These are phyloP conservation scores for Cnemophilus loriae DNA, from an alignment of 2,113 vertebrate genomes.

Conservation along the genomic window DNA sequence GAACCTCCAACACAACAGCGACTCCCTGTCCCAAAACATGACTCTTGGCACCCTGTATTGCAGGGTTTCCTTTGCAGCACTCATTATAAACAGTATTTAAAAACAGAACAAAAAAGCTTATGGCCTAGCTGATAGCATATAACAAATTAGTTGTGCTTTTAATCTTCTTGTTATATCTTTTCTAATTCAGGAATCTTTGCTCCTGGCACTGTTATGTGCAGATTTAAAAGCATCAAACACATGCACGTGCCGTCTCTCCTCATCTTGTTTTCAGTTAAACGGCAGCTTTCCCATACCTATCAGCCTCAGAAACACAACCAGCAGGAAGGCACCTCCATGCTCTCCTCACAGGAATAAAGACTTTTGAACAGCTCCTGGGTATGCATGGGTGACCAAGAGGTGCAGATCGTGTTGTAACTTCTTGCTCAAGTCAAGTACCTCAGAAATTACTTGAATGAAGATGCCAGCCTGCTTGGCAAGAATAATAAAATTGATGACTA, in stretches of 20 bases:
- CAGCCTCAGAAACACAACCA: background rate
- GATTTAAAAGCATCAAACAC: background rate
- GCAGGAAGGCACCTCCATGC: background rate
- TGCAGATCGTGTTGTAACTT: background rate
- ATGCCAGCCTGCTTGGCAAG: background rate
- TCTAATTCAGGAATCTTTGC: background rate
- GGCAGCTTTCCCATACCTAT: background rate
- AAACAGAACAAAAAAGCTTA: background rate
- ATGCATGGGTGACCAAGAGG: background rate
- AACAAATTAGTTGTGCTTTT: background rate
- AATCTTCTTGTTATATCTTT: background rate
- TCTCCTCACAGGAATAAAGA: background rate
- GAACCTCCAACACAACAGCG: background rate
- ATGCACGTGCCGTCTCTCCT: background rate
- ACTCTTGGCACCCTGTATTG: background rate
- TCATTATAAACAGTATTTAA: background rate
- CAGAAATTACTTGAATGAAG: slow-evolving; percentile 36
- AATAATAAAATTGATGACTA: slow-evolving; percentile 51
- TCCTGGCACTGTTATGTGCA: background rate
- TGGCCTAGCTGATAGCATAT: background rate
- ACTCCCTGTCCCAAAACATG: background rate
- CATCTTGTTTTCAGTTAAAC: background rate
- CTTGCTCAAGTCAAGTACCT: background rate
- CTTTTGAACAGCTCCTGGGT: background rate
- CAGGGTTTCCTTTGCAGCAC: background rate